phyloP scores from a whole-genome alignment of 53 echinoderm and acorn worm species.

The Holothuria leucospilota region DNA sequence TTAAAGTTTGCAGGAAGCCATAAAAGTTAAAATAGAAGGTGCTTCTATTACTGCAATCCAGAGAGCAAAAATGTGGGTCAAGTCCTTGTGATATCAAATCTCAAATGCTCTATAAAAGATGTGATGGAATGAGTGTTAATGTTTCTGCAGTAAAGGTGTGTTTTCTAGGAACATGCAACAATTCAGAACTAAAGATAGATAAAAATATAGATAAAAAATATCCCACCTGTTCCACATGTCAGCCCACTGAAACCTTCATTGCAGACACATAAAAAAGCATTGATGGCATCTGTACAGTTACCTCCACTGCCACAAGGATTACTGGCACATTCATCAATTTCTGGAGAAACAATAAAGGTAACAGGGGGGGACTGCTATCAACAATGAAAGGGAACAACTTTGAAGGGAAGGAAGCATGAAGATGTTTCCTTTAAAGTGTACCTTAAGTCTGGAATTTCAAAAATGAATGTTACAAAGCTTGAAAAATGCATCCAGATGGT shows the following conservation, averaged over 20 bases:
- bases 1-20: no score
- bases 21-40: no score
- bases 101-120: no score
- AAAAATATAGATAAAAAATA: background rate
- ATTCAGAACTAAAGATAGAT: background rate
- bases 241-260: constrained; percentile 34
- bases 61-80: no score
- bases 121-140: no score
- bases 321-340: constrained; percentile 43
- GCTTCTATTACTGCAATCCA: no score
- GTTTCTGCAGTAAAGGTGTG: no score
- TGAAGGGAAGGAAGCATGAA: background rate
- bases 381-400: background rate
- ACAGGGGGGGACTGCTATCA: background rate
- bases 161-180: background rate
- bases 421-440: background rate
- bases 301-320: constrained; percentile 41
- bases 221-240: constrained; percentile 17
- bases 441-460: no score
- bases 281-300: constrained; percentile 31
- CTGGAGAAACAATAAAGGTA: background rate
- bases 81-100: no score
- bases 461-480: no score
- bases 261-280: constrained; percentile 47
- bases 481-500: no score